A percentile compares a stretch with the other conserved stretches of the same genome.
Conservation (phyloP, 2,113 vertebrate species). For the Maccullochella peelii region DNA sequence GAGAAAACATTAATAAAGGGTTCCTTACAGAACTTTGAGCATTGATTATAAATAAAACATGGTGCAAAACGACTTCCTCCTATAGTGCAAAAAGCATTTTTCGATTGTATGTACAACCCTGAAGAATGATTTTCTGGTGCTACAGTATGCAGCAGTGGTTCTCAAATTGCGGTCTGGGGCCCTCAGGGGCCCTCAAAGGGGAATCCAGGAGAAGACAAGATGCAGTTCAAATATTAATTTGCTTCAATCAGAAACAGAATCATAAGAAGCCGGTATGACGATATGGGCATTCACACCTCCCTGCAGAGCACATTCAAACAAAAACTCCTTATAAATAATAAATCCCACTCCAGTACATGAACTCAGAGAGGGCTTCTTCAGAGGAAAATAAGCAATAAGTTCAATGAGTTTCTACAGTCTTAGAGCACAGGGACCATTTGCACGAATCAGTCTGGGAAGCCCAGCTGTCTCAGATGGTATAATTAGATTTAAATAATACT, state of each 20-base stretch:
- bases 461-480: slow-evolving; percentile 39
- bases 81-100: neutral
- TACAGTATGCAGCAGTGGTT: neutral
- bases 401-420: neutral
- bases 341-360: neutral
- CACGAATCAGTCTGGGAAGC: slow-evolving; percentile 1
- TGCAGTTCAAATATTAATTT: too few species aligned
- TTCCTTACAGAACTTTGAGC: neutral
- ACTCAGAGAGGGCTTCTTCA: neutral
- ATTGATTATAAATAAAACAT: neutral
- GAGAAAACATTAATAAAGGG: neutral
- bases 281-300: slow-evolving; percentile 22
- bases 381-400: neutral
- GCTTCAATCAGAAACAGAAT: neutral
- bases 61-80: neutral
- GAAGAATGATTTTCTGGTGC: neutral
- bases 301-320: slow-evolving; percentile 15
- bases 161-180: slow-evolving; percentile 34
- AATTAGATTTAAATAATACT: slow-evolving; percentile 53
- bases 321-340: neutral
- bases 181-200: neutral
- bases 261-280: neutral
- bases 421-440: slow-evolving; percentile 1
- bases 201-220: neutral
- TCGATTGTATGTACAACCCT: neutral